Conservation (phyloP, 1,140 invertebrate genomes). For the Lerema accius region DNA sequence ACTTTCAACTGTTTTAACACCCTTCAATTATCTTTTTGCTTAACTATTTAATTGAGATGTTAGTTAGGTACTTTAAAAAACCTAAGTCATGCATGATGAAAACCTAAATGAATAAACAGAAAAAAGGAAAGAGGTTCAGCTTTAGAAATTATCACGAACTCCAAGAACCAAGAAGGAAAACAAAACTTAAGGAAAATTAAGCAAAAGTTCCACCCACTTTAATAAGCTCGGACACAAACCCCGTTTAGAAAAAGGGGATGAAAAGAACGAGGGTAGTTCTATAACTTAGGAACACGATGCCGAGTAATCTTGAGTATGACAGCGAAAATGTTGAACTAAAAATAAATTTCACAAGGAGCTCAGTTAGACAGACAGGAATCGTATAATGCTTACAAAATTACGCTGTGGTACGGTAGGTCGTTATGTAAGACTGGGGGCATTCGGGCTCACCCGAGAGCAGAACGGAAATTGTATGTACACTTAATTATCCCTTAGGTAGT, state of each 20-base stretch:
- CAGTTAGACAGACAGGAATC: slow-evolving; percentile 1
- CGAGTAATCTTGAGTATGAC: slow-evolving; percentile 16
- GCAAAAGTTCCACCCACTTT: not conserved
- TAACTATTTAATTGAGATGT: too few relatives aligned
- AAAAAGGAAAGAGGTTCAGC: too few relatives aligned
- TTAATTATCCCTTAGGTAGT: slow-evolving; percentile 10
- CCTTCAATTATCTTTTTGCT: too few relatives aligned
- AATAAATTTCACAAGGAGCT: slow-evolving; percentile 23
- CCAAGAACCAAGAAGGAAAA: too few relatives aligned
- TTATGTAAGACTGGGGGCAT: not conserved
- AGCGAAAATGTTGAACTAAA: slow-evolving; percentile 20
- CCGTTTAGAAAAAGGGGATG: not conserved
- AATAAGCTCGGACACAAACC: not conserved
- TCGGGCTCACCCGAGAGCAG: not conserved
- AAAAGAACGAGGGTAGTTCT: not conserved
- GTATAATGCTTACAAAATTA: slow-evolving; percentile 1
- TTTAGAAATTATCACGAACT: too few relatives aligned
- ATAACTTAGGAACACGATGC: slow-evolving; percentile 21
- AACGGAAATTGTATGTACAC: not conserved
- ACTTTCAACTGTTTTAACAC: too few relatives aligned
- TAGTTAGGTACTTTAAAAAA: too few relatives aligned
- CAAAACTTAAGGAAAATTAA: too few relatives aligned
- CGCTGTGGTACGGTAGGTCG: not conserved
- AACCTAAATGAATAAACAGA: too few relatives aligned
- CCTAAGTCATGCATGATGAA: too few relatives aligned